Conservation (phyloP, 1,140 invertebrate genomes). For the Pseudomyrmex cubaensis region DNA sequence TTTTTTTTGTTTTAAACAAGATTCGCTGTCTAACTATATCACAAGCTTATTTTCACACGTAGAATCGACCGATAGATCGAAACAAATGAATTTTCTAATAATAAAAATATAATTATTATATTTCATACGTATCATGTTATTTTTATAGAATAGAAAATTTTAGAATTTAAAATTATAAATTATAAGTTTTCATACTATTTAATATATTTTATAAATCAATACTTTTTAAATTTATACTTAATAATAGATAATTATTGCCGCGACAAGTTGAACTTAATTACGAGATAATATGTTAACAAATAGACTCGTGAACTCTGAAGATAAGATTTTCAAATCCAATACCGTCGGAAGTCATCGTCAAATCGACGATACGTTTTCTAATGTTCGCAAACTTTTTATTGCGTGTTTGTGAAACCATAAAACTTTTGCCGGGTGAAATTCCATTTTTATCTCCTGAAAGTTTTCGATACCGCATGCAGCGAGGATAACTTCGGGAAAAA, state of each 20-base stretch:
- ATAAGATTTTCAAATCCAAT: neutral
- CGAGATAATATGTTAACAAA: neutral
- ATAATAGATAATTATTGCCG: too few relatives aligned
- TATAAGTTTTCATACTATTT: neutral
- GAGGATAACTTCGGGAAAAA: slow-evolving; percentile 18
- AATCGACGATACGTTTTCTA: slow-evolving; percentile 20
- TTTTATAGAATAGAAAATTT: too few relatives aligned
- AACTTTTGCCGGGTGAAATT: slow-evolving; percentile 48
- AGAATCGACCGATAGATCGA: neutral
- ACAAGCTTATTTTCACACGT: slow-evolving; percentile 16
- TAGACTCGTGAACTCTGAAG: too few relatives aligned
- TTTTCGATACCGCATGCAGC: slow-evolving; percentile 25
- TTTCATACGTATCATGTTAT: too few relatives aligned
- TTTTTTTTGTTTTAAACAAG: slow-evolving; percentile 4
- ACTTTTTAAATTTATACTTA: neutral
- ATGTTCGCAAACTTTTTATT: slow-evolving; percentile 39
- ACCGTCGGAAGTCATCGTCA: neutral
- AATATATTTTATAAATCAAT: neutral
- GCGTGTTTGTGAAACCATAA: slow-evolving; percentile 19
- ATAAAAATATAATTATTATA: neutral
- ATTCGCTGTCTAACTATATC: neutral
- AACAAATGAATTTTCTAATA: neutral
- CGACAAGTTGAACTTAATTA: slow-evolving; percentile 16
- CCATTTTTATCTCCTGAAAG: slow-evolving; percentile 41
- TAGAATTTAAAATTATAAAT: too few relatives aligned